These are phyloP conservation scores for Lanistes nyassanus DNA, from an alignment of 1,140 invertebrate species.

Conservation along the genomic window DNA sequence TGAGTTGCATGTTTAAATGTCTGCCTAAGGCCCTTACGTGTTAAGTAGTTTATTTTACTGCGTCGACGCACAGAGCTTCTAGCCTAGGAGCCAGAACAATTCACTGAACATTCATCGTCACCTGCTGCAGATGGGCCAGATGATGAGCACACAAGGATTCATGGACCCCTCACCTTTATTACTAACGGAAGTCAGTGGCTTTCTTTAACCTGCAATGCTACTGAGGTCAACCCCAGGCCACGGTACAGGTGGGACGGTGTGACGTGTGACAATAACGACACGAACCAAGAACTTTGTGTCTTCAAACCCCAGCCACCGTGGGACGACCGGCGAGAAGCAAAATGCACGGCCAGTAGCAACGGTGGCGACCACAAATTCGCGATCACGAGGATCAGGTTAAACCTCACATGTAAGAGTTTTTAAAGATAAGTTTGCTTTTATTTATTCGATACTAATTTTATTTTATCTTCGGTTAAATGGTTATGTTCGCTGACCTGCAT, in stretches of 20 bases:
- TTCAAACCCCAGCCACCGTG: not conserved
- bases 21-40: too few species aligned
- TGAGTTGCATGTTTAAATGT: too few species aligned
- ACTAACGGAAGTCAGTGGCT: not conserved
- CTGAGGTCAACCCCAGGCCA: constrained; percentile 10
- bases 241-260: constrained; percentile 10
- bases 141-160: not conserved
- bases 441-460: too few species aligned
- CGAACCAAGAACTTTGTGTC: not conserved
- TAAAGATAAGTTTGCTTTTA: not conserved
- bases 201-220: constrained; percentile 4
- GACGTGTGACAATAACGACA: constrained; percentile 11
- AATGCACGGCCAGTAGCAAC: not conserved
- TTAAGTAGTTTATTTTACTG: too few species aligned
- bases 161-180: not conserved
- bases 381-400: not conserved
- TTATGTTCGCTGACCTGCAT: too few species aligned
- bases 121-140: constrained; percentile 6
- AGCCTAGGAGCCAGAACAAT: too few species aligned
- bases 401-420: not conserved
- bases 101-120: too few species aligned
- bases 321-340: constrained; percentile 8
- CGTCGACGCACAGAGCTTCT: too few species aligned
- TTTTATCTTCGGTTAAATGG: too few species aligned
- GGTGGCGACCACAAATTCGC: not conserved